A percentile compares a stretch with the other conserved stretches of the same genome.
These are phyloP conservation scores for Anticlea derivata DNA, from an alignment of 2,888 invertebrate genomes.

Conservation along the genomic window DNA sequence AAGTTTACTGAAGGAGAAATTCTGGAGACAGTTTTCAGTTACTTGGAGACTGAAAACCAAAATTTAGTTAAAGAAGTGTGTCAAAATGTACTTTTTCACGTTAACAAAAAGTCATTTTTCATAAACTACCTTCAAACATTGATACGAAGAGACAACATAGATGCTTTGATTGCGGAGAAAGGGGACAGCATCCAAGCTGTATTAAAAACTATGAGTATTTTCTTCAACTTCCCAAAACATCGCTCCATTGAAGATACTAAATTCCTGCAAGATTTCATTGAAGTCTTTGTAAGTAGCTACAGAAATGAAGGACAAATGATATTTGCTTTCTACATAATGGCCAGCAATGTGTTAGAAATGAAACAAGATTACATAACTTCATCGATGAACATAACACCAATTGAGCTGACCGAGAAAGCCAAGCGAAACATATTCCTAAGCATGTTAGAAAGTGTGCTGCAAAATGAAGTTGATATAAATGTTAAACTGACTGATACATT, in stretches of 20 bases:
- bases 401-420: conserved; percentile 61
- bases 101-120: conserved; percentile 63
- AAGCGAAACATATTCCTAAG: conserved; percentile 65
- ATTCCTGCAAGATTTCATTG: conserved; percentile 66
- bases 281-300: conserved; percentile 66
- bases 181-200: conserved; percentile 75
- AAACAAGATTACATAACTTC: conserved; percentile 66
- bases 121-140: conserved; percentile 65
- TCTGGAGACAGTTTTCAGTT: conserved; percentile 66
- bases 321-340: conserved; percentile 73
- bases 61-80: conserved; percentile 56
- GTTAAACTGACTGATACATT: conserved; percentile 66
- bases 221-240: conserved; percentile 65
- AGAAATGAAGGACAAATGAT: conserved; percentile 65
- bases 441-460: conserved; percentile 61
- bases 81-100: conserved; percentile 64
- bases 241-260: conserved; percentile 50
- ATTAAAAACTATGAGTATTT: conserved; percentile 68
- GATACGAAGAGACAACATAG: conserved; percentile 66
- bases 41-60: conserved; percentile 55
- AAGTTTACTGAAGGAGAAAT: conserved; percentile 64
- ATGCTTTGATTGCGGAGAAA: conserved; percentile 66
- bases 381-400: conserved; percentile 56
- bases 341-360: conserved; percentile 59
- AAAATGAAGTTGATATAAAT: conserved; percentile 70